Conservation (phyloP, 2,888 invertebrate species). For the Mesochorus sp. region DNA sequence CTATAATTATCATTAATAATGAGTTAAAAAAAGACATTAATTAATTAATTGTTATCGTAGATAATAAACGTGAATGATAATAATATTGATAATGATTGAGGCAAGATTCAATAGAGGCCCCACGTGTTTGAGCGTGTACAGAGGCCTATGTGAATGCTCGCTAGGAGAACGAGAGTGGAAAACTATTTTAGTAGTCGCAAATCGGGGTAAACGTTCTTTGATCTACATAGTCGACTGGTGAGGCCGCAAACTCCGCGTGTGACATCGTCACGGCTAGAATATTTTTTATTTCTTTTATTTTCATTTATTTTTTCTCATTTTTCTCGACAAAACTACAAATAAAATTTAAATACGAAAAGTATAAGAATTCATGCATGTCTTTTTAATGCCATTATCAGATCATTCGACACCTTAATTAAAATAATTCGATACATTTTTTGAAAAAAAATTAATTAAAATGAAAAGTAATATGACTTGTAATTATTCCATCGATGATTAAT, state of each 20-base stretch:
- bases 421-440: too few species aligned
- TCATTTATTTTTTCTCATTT: neutral
- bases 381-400: too few species aligned
- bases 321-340: too few species aligned
- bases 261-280: conserved; percentile 45
- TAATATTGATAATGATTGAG: neutral
- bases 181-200: conserved; percentile 59
- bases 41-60: neutral
- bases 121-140: neutral
- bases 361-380: too few species aligned
- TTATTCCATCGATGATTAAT: too few species aligned
- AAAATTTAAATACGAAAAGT: too few species aligned
- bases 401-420: too few species aligned
- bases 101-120: neutral
- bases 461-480: too few species aligned
- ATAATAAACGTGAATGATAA: neutral
- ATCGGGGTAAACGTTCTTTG: conserved; percentile 54
- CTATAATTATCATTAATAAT: too few species aligned
- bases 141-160: conserved; percentile 11
- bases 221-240: conserved; percentile 11
- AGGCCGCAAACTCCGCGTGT: conserved; percentile 48
- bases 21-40: too few species aligned
- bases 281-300: neutral
- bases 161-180: conserved; percentile 25
- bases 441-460: too few species aligned